Evolutionary conservation across 2,888 invertebrate species (phyloP), one percentile per base, ranked within the genome.

Genomic region (Eupithecia insigniata): DNA sequence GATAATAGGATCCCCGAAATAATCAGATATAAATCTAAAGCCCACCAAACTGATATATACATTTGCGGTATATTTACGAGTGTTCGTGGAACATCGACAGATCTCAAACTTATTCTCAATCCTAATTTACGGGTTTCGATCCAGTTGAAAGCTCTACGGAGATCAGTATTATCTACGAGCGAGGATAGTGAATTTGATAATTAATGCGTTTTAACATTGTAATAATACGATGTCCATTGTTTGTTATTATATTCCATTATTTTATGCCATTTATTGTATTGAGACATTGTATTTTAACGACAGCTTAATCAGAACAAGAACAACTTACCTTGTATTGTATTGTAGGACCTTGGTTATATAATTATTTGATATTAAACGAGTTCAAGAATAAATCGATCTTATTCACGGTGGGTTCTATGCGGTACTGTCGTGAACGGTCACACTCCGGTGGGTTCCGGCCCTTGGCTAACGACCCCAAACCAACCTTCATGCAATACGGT

Each of bases 361-460:
- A 60, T 60, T 60, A 30, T 18, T 22, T 16, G 8, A 28, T 28
- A n/a, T 7, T 0, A 2, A 30, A 30, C 18, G 18, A 60, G 30
- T 30, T 39, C 28, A 12, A 32, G 34, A n/a, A n/a, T n/a, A 39
- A 39, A 26, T 64, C 22, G 1, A 36, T 64, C 36, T 39, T 36
- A 36, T 64, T 71, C 73, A 75, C 74, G 72, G 71, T 28, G 67
- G 67, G 70, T 69, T 67, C 61, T 62, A 71, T 70, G 73, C 69
- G 73, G 71, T 72, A 70, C 70, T 58, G 73, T 75, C 75, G 68
- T 10, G 39, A 16, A 10, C 64, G 51, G 77, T 68, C 70, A 69
- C 73, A 75, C 71, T 73, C 67, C 70, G 76, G 51, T 65, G 73
- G 62, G 36, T 62, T n/a, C 55, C 36, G 69, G 75, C 74, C 71